Conservation (phyloP, 2,797 vertebrate species). For the Tenualosa thibaudeaui region DNA sequence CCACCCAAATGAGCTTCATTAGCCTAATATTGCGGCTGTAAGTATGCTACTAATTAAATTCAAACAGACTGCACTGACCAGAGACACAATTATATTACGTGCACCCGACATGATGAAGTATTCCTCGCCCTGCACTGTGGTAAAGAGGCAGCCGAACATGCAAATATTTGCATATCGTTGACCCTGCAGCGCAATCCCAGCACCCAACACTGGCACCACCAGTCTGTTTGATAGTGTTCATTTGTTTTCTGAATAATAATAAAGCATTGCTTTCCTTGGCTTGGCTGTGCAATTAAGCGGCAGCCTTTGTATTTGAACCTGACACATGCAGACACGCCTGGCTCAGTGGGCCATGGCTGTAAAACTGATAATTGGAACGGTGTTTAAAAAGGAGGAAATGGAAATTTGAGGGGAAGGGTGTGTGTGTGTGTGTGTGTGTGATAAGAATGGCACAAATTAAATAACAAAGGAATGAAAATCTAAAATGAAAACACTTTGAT, state of each 20-base stretch:
- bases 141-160: slow-evolving; percentile 54
- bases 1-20: slow-evolving; percentile 60
- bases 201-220: slow-evolving; percentile 25
- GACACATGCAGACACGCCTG: slow-evolving; percentile 25
- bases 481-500: neutral
- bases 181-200: slow-evolving; percentile 47
- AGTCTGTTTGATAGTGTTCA: slow-evolving; percentile 54
- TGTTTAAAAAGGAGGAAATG: neutral
- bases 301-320: slow-evolving; percentile 16
- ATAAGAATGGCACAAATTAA: neutral
- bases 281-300: slow-evolving; percentile 48
- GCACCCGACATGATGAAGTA: slow-evolving; percentile 55
- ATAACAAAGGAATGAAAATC: neutral
- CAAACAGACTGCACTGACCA: slow-evolving; percentile 56
- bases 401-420: neutral
- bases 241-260: slow-evolving; percentile 56
- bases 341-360: neutral
- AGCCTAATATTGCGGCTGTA: slow-evolving; percentile 53
- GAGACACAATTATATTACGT: slow-evolving; percentile 60
- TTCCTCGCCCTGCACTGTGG: slow-evolving; percentile 40
- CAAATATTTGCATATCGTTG: slow-evolving; percentile 60
- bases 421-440: neutral
- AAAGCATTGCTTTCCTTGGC: slow-evolving; percentile 34
- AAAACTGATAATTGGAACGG: neutral
- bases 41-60: slow-evolving; percentile 63